These are phyloP conservation scores for Acrobasis suavella DNA, from an alignment of 2,888 invertebrate genomes.

Conservation along the genomic window DNA sequence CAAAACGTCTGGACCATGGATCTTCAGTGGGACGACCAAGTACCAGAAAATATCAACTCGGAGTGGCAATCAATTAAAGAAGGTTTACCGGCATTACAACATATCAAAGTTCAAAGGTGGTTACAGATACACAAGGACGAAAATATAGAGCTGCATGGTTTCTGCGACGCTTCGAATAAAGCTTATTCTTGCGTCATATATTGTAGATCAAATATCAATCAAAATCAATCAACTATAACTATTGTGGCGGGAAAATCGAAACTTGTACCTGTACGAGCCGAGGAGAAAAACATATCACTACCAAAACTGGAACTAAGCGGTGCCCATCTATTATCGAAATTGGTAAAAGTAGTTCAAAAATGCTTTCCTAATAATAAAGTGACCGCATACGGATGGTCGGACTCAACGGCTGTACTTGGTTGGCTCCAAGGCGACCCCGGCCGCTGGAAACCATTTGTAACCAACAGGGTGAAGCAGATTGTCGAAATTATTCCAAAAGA, in stretches of 20 bases:
- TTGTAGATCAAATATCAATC: too few relatives aligned
- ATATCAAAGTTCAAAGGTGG: constrained; percentile 12
- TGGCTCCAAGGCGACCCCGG: constrained; percentile 26
- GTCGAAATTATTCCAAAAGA: constrained; percentile 2
- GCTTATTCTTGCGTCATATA: too few relatives aligned
- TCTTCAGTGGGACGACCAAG: too few relatives aligned
- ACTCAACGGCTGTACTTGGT: constrained; percentile 25
- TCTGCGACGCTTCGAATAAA: too few relatives aligned
- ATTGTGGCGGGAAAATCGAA: constrained; percentile 8
- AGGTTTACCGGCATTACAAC: neutral
- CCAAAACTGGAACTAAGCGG: neutral
- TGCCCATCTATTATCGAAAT: neutral
- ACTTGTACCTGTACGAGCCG: constrained; percentile 7
- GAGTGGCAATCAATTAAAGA: constrained; percentile 4
- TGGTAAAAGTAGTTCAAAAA: too few relatives aligned
- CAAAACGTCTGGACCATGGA: too few relatives aligned
- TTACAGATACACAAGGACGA: neutral
- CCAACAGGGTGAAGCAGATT: constrained; percentile 27
- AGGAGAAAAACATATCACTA: neutral
- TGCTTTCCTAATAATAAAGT: too few relatives aligned
- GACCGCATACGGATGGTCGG: neutral
- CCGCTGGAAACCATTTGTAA: constrained; percentile 25
- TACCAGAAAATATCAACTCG: neutral
- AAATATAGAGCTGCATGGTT: too few relatives aligned
- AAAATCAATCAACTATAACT: too few relatives aligned